phyloP scores from a whole-genome alignment of 1,140 invertebrate species.

The Agrypnia vestita region DNA sequence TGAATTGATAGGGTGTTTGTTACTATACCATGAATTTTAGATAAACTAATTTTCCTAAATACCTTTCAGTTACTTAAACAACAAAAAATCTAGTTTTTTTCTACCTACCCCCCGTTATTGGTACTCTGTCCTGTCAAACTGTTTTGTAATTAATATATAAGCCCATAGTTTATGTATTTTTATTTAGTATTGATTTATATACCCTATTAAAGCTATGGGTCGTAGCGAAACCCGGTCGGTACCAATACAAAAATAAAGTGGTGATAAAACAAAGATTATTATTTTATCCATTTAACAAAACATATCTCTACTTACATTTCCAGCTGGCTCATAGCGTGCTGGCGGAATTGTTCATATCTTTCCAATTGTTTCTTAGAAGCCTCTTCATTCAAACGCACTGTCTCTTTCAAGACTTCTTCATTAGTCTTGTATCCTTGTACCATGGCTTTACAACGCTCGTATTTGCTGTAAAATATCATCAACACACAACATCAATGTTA shows the following conservation, averaged over 20 bases:
- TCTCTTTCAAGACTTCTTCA: conserved; percentile 69
- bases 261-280: too few species aligned
- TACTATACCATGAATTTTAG: too few species aligned
- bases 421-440: conserved; percentile 72
- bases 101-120: too few species aligned
- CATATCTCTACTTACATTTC: conserved; percentile 64
- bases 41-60: not conserved
- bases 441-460: conserved; percentile 72
- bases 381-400: conserved; percentile 70
- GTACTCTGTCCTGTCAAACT: too few species aligned
- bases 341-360: conserved; percentile 69
- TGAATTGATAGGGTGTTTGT: too few species aligned
- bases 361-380: conserved; percentile 70
- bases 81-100: too few species aligned
- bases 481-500: not conserved
- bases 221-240: too few species aligned
- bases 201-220: too few species aligned
- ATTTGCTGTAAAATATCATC: conserved; percentile 63
- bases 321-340: conserved; percentile 72
- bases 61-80: not conserved
- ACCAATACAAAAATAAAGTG: too few species aligned
- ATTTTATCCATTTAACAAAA: conserved; percentile 36
- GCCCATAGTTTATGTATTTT: too few species aligned
- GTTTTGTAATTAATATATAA: too few species aligned
- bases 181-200: too few species aligned